Conservation (phyloP, 2,797 vertebrate genomes). For the Enteromius argenteus region DNA sequence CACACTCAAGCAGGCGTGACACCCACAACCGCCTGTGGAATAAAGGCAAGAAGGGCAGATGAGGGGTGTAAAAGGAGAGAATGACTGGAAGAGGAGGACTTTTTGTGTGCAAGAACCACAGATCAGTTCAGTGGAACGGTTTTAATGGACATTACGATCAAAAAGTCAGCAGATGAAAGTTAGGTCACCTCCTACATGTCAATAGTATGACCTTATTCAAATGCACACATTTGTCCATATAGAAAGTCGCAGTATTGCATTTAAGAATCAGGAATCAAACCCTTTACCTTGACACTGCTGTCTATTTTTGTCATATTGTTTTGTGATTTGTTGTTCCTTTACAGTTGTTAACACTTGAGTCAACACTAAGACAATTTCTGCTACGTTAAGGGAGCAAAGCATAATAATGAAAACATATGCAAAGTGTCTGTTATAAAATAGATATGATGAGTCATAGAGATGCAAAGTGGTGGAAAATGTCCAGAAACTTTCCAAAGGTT, state of each 20-base stretch:
- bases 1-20: slow-evolving; percentile 70
- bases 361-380: not conserved
- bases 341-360: not conserved
- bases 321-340: not conserved
- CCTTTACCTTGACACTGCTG: not conserved
- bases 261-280: not conserved
- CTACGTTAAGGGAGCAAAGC: not conserved
- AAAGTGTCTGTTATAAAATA: not conserved
- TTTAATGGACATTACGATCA: not conserved
- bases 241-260: not conserved
- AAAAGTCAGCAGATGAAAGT: not conserved
- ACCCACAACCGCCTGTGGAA: slow-evolving; percentile 62
- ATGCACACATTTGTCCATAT: not conserved
- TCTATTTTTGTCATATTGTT: not conserved
- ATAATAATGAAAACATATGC: not conserved
- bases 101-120: not conserved
- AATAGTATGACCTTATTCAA: not conserved
- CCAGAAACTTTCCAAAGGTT: not conserved
- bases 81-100: slow-evolving; percentile 44
- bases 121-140: not conserved
- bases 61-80: slow-evolving; percentile 33
- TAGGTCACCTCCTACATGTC: not conserved
- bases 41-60: slow-evolving; percentile 22
- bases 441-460: not conserved
- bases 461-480: not conserved